A percentile compares a stretch with the other conserved stretches of the same genome.
Conservation (phyloP, 92 coral and sea anemone species). For the Ricordea florida region DNA sequence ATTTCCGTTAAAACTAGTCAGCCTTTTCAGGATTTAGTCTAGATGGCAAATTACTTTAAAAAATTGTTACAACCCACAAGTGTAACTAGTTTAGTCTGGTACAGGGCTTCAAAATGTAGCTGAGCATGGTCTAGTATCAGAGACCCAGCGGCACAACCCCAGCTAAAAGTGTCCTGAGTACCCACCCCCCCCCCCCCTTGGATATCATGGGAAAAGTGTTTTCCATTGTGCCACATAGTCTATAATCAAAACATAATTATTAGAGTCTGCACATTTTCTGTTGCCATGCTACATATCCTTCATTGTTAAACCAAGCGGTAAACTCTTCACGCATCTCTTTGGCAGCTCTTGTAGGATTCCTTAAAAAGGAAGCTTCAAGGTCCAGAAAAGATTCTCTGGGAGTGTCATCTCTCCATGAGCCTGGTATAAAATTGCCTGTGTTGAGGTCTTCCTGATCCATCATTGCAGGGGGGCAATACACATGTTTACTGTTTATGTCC, state of each 20-base stretch:
- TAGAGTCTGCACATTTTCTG: conserved; percentile 47
- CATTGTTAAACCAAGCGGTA: conserved; percentile 37
- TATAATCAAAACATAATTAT: not conserved
- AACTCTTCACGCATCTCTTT: conserved; percentile 43
- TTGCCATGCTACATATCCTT: conserved; percentile 53
- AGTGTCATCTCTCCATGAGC: conserved; percentile 44
- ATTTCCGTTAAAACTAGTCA: too few species aligned
- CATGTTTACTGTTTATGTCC: conserved; percentile 11
- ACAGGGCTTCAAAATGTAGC: too few species aligned
- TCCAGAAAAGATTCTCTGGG: conserved; percentile 23
- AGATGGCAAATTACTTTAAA: too few species aligned
- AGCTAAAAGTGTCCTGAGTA: too few species aligned
- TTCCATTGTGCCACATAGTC: not conserved
- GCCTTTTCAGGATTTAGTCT: too few species aligned
- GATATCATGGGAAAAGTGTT: too few species aligned
- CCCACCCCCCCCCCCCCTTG: too few species aligned
- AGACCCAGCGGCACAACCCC: too few species aligned
- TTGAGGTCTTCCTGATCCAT: conserved; percentile 16
- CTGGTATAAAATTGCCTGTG: conserved; percentile 31
- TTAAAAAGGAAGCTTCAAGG: conserved; percentile 1
- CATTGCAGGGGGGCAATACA: conserved; percentile 28
- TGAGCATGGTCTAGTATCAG: too few species aligned
- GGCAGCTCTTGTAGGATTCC: conserved; percentile 19
- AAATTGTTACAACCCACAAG: too few species aligned
- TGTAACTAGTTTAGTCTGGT: too few species aligned